These are phyloP conservation scores for Scomber japonicus DNA, from an alignment of 2,113 vertebrate genomes.

Conservation along the genomic window DNA sequence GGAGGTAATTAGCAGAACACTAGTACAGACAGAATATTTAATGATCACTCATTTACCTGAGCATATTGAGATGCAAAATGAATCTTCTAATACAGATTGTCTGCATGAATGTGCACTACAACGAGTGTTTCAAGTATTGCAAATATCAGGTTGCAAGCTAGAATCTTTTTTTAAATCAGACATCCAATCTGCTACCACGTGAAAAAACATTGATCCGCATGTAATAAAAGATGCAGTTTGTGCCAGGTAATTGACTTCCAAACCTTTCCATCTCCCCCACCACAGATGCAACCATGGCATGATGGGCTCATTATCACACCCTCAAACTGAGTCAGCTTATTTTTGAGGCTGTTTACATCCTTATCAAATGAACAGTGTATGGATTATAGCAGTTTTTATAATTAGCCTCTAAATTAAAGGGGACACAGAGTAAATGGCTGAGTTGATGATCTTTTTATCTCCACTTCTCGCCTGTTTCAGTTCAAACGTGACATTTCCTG, in stretches of 20 bases:
- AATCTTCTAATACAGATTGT: neutral
- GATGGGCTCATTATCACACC: neutral
- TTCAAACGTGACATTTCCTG: no score
- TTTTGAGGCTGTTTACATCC: neutral
- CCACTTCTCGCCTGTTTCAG: no score
- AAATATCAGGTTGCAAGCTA: neutral
- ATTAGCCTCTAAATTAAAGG: no score
- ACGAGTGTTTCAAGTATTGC: neutral
- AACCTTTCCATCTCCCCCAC: neutral
- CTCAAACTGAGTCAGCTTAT: neutral
- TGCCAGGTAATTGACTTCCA: neutral
- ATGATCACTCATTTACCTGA: neutral
- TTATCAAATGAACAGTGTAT: neutral
- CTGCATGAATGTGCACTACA: neutral
- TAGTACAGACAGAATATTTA: neutral
- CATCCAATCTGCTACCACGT: neutral
- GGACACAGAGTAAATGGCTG: no score
- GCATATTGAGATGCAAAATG: neutral
- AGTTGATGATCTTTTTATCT: no score
- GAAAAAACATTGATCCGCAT: neutral
- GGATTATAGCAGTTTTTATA: neutral
- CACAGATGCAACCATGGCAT: neutral
- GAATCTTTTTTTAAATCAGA: neutral
- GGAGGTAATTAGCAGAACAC: neutral
- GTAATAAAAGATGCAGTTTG: neutral